A percentile compares a stretch with the other conserved stretches of the same genome.
phyloP scores from a whole-genome alignment of 2,113 vertebrate genomes.

The Ramphastos sulfuratus region DNA sequence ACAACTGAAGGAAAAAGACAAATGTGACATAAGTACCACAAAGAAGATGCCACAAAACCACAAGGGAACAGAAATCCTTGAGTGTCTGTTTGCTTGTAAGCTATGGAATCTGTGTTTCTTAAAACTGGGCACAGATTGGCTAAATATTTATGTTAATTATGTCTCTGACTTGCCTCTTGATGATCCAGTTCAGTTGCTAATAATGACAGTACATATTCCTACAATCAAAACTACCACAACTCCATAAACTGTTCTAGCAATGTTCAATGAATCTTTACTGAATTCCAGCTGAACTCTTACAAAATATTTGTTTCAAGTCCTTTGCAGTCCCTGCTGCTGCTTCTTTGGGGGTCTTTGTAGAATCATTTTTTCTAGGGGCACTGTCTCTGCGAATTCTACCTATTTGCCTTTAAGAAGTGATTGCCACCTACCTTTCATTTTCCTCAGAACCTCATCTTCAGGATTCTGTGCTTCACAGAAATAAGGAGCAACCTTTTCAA shows the following conservation, averaged over 20 bases:
- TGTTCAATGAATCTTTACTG: neutral
- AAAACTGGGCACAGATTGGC: neutral
- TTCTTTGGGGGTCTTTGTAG: neutral
- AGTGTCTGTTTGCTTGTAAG: neutral
- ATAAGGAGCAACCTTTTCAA: neutral
- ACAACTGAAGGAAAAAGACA: neutral
- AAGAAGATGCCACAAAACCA: neutral
- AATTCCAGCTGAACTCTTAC: neutral
- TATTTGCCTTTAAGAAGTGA: neutral
- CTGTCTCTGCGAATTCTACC: neutral
- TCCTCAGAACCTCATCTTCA: neutral
- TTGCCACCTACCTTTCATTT: neutral
- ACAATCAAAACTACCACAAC: neutral
- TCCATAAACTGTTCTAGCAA: neutral
- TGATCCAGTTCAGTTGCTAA: neutral
- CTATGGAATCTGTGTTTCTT: neutral
- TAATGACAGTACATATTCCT: neutral
- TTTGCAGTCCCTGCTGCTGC: neutral
- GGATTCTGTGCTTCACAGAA: neutral
- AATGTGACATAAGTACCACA: neutral
- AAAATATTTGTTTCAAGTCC: neutral
- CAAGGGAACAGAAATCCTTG: neutral
- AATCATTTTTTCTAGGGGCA: neutral
- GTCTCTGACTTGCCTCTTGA: neutral
- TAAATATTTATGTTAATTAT: neutral